Conservation (phyloP, 2,113 vertebrate species). For the Alligator mississippiensis region DNA sequence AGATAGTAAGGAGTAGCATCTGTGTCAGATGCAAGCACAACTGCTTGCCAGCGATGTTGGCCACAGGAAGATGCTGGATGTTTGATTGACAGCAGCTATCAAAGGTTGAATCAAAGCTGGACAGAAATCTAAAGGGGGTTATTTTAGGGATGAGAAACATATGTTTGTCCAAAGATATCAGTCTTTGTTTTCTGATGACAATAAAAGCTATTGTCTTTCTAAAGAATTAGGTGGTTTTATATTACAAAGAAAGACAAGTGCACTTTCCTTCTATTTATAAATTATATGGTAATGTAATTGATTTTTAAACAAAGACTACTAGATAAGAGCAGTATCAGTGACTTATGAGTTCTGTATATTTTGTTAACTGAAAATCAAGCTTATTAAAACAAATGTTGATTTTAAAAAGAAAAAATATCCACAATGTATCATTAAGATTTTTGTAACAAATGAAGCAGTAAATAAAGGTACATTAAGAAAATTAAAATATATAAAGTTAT, state of each 20-base stretch:
- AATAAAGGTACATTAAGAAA: background rate
- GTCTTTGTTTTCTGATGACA: background rate
- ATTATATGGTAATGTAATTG: background rate
- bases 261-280: background rate
- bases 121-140: background rate
- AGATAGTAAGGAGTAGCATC: slow-evolving; percentile 24
- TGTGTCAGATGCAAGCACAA: slow-evolving; percentile 18
- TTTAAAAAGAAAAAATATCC: background rate
- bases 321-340: background rate
- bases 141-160: background rate
- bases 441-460: background rate
- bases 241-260: background rate
- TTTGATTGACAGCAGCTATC: slow-evolving; percentile 24
- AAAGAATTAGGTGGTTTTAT: background rate
- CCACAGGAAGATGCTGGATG: background rate
- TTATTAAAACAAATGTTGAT: background rate
- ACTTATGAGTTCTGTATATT: background rate
- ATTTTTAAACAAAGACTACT: background rate
- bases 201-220: background rate
- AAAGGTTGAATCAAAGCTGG: background rate
- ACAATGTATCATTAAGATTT: background rate
- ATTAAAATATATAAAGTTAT: background rate
- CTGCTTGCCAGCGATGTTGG: slow-evolving; percentile 17
- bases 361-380: background rate
- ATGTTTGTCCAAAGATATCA: background rate